Evolutionary conservation across 2,888 invertebrate species (phyloP), one percentile per base, ranked within the genome.

Genomic region (Orthosia incerta): DNA sequence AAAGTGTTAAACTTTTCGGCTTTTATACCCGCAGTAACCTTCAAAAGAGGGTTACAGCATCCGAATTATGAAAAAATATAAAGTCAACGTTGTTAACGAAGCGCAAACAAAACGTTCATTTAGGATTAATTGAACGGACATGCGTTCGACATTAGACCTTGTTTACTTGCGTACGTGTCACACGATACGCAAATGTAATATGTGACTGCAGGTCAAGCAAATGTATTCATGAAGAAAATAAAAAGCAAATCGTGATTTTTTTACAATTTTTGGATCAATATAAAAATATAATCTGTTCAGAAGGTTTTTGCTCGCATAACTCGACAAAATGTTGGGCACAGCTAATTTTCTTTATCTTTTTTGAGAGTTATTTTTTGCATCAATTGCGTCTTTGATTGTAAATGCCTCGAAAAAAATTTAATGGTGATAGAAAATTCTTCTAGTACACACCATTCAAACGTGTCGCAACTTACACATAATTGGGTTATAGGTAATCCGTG

Each of bases 121-220:
- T 76, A 20, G 76, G 77, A 85, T 87, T 86, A 78, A 89, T 86
- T 84, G 87, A 79, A 82, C 79, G 80, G 71, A 79, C 72, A 55
- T 55, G 64, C 67, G 59, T 72, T 71, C 69, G 73, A 79, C 71
- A 85, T 80, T 79, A 78, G 78, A 76, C 81, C 64, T 68, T 80
- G 84, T 83, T 82, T 85, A 74, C 76, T 79, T 75, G 62, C 75
- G 74, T 60, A 55, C 74, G 56, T 69, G 68, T 60, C 70, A 74
- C 74, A 70, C 51, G 53, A 74, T 56, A 67, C 23, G 61, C 45
- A 57, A 48, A 80, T 65, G 55, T 62, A 20, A 55, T 57, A 64
- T 57, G 55, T 65, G 56, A 57, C 20, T 45, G 23, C 39, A 70
- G 70, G 53, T 76, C 48, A 53, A 63, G 26, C 39, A 20, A 61